Conservation (phyloP, 1,140 invertebrate genomes). For the Papilio aristodemus region DNA sequence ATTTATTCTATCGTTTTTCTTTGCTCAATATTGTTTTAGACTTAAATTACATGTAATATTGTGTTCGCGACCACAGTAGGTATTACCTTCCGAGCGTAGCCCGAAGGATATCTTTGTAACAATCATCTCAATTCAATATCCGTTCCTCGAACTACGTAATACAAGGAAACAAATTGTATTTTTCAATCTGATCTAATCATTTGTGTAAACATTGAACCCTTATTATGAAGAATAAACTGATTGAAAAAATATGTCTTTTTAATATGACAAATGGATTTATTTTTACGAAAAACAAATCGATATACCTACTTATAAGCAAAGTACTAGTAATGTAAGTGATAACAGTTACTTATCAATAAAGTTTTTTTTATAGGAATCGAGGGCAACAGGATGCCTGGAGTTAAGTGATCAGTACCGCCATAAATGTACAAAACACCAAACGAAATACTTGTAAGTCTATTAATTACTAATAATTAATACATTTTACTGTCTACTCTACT, state of each 20-base stretch:
- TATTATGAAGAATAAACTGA: neutral
- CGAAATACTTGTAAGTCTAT: no score
- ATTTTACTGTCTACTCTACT: no score
- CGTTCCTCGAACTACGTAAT: conserved; percentile 2
- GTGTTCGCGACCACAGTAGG: neutral
- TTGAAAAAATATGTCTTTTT: neutral
- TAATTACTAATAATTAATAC: no score
- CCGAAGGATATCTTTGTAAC: conserved; percentile 14
- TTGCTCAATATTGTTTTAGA: neutral
- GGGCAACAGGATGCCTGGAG: no score
- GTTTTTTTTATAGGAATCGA: no score
- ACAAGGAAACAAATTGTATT: conserved; percentile 15
- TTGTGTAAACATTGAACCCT: conserved; percentile 2
- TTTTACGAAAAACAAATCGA: no score
- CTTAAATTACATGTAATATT: conserved; percentile 11
- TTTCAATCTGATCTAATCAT: neutral
- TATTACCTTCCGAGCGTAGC: conserved; percentile 1
- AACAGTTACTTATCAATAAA: no score
- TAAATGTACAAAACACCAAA: no score
- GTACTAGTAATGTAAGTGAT: no score
- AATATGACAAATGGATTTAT: neutral
- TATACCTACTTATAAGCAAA: no score
- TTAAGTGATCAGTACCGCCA: no score
- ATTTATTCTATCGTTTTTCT: neutral
- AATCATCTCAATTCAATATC: conserved; percentile 17